Evolutionary conservation across 2,113 vertebrate genomes (phyloP).

Genomic region (Lepus timidus): DNA sequence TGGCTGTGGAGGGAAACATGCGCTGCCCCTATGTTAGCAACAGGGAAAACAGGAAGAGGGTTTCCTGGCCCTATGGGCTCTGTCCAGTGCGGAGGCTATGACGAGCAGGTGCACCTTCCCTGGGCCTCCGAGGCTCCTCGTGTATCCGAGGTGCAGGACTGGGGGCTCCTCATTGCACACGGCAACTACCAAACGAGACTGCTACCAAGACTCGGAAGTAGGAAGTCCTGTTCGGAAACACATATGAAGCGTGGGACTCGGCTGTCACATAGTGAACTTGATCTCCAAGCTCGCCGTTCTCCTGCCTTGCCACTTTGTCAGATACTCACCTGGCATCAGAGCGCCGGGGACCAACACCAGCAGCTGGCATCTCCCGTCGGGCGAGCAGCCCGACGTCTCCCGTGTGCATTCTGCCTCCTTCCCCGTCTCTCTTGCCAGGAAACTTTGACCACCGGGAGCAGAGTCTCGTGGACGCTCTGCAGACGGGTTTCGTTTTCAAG

Average conservation of each 20-base stretch:
- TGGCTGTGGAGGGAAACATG: not conserved
- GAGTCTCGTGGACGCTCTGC: not conserved
- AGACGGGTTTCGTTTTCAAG: not conserved
- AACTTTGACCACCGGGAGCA: not conserved
- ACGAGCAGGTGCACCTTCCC: accelerated
- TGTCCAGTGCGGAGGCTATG: accelerated
- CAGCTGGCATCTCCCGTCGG: accelerated
- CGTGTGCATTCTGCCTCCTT: not conserved
- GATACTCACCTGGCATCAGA: not conserved
- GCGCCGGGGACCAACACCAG: not conserved
- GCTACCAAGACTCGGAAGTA: accelerated
- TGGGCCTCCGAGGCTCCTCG: accelerated
- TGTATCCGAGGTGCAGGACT: accelerated
- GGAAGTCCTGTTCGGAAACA: not conserved
- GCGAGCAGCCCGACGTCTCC: accelerated
- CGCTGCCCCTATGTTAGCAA: not conserved
- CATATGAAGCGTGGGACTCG: accelerated
- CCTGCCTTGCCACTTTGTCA: not conserved
- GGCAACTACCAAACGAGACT: not conserved
- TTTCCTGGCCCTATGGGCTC: accelerated
- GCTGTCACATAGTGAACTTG: accelerated
- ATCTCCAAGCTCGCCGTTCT: not conserved
- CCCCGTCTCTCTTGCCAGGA: not conserved
- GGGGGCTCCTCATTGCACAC: not conserved
- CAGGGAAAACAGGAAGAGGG: not conserved